A percentile compares a stretch with the other conserved stretches of the same genome.
Conservation (phyloP, 2,797 vertebrate species). For the Coranthus polyacanthus region DNA sequence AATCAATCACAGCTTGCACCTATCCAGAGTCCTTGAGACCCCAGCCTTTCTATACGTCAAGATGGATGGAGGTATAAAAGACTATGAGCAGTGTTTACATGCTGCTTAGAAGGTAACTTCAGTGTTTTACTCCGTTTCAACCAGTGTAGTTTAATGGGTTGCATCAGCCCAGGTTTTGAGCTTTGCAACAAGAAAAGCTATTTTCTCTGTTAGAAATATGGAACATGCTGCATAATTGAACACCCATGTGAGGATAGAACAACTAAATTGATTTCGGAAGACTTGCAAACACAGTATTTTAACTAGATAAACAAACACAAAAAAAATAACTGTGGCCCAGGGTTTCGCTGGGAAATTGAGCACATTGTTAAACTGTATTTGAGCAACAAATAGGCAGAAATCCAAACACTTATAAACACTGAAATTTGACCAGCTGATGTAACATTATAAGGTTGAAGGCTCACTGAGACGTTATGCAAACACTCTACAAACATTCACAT, state of each 20-base stretch:
- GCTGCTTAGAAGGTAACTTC: conserved; percentile 15
- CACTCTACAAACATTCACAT: background rate
- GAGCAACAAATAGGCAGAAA: conserved; percentile 9
- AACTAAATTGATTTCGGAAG: conserved; percentile 24
- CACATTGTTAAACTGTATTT: background rate
- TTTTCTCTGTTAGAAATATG: conserved; percentile 34
- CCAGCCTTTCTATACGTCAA: conserved; percentile 39
- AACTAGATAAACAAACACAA: conserved; percentile 26
- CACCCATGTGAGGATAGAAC: conserved; percentile 12
- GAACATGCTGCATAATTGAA: conserved; percentile 50
- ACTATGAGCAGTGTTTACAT: conserved; percentile 27
- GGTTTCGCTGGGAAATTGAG: conserved; percentile 15
- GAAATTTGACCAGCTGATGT: conserved; percentile 36
- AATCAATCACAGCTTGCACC: conserved; percentile 65
- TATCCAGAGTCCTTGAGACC: conserved; percentile 53
- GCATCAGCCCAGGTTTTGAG: conserved; percentile 15
- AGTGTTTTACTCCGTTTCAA: conserved; percentile 13
- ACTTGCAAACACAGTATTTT: conserved; percentile 3
- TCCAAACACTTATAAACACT: conserved; percentile 1
- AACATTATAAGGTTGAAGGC: conserved; percentile 5
- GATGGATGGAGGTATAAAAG: conserved; percentile 39
- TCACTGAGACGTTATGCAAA: conserved; percentile 15
- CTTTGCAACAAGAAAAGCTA: conserved; percentile 27
- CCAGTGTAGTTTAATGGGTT: conserved; percentile 4
- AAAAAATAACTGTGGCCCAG: conserved; percentile 7